Evolutionary conservation across 2,113 vertebrate species (phyloP).

Genomic region (Scalopus aquaticus): DNA sequence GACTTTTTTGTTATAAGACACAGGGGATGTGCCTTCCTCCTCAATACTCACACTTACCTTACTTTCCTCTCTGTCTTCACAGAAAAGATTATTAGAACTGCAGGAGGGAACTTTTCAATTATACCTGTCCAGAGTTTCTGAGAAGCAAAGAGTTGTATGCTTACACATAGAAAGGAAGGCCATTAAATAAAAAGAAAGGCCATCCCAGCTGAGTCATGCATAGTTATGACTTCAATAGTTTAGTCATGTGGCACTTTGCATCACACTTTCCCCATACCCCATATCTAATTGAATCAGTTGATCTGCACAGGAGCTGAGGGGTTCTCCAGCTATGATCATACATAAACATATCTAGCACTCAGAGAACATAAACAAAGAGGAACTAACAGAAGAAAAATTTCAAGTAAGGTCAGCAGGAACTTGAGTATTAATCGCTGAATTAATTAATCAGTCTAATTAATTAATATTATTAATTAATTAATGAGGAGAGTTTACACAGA

Average conservation of each 20-base stretch:
- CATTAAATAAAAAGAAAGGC: not conserved
- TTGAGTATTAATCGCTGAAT: not conserved
- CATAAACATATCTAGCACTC: not conserved
- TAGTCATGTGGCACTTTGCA: not conserved
- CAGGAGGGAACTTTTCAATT: not conserved
- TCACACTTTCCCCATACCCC: not conserved
- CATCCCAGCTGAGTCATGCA: not conserved
- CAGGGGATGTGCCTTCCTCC: accelerated
- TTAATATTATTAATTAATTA: too few species aligned
- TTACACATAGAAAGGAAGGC: not conserved
- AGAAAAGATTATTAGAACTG: not conserved
- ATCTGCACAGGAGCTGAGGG: not conserved
- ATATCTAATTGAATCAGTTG: not conserved
- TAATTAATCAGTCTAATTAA: too few species aligned
- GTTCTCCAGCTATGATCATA: not conserved
- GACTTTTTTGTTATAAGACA: not conserved
- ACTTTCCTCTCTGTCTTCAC: not conserved
- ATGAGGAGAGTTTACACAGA: not conserved
- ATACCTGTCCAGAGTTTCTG: not conserved
- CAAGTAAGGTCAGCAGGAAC: not conserved
- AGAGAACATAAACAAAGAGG: not conserved
- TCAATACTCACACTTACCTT: not conserved
- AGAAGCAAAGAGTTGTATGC: not conserved
- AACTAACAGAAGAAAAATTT: not conserved
- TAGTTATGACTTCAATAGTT: not conserved